Evolutionary conservation across 2,113 vertebrate species (phyloP).

Genomic region (Calonectris borealis): DNA sequence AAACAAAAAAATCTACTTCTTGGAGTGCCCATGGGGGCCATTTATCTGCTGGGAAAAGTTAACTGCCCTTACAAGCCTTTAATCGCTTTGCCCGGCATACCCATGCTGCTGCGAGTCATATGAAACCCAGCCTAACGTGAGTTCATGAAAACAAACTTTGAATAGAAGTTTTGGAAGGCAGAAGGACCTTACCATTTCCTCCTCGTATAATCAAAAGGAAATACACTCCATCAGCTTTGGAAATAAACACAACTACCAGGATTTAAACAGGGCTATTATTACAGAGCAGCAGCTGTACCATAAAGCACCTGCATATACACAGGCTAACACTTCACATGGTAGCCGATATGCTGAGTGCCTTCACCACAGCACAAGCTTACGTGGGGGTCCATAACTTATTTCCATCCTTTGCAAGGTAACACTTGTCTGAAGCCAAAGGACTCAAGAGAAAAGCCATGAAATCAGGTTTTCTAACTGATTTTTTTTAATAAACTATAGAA

Average conservation of each 20-base stretch:
- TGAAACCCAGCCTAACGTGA: accelerated
- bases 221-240: background rate
- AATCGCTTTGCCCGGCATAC: accelerated
- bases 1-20: background rate
- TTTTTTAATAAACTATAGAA: conserved; percentile 67
- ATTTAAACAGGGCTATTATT: background rate
- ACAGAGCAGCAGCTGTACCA: background rate
- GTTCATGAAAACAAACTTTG: background rate
- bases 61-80: background rate
- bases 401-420: background rate
- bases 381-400: background rate
- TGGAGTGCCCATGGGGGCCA: too few species aligned
- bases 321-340: accelerated
- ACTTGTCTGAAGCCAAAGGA: background rate
- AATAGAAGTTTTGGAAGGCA: background rate
- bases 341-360: accelerated
- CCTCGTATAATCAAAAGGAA: background rate
- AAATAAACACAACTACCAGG: background rate
- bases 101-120: accelerated
- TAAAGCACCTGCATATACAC: background rate
- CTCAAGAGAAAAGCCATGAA: conserved; percentile 11
- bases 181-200: background rate
- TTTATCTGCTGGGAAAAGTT: background rate
- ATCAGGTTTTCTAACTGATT: conserved; percentile 27
- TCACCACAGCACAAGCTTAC: background rate